Base-by-base conservation (phyloP, 1,140 invertebrate genomes). In the Microplitis demolitor region DNA sequence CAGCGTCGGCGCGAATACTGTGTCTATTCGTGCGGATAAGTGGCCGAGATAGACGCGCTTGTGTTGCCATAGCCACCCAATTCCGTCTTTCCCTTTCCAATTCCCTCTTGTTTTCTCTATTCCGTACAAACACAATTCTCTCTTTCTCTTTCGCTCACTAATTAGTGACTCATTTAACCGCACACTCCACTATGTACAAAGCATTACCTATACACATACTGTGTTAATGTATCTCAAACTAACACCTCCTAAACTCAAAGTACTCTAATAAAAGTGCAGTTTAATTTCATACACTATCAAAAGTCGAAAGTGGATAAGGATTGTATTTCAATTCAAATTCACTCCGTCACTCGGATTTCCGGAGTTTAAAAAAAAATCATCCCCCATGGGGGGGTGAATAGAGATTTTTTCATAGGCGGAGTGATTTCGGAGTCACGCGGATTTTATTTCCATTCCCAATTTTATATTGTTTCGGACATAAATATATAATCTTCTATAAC, bases 21-120 rank as follows among this genome's bases (percentile, higher is more conserved):
- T 64, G 63, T 76, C 69, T 66, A 74, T 80, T 79, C 76, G 77
- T 77, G 76, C 72, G 74, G 78, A 77, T 79, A 79, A 80, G 77
- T 82, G 78, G 71, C 60, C 72, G 73, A 78, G 62, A 70, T 74
- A 72, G 71, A 76, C 63, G 70, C 63, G 74, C 66, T 72, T 73
- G 67, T 68, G 64, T 71, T 75, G 73, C 67, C 70, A 71, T 67
- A 71, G 71, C 75, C 71, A 68, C 74, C 71, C 71, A 70, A 66
- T 66, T 63, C 58, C 73, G 60, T 64, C 58, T 60, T 74, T 75
- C 56, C 60, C 35, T 66, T 69, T 69, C 66, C 33, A 45, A 58
- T 34, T 54, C 63, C 64, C 74, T 61, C 68, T 37, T 37, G 24
- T 39, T 45, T 35, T 39, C 33, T 8, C 51, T 45, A 45, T 14